These are phyloP conservation scores for Bucco capensis DNA, from an alignment of 2,113 vertebrate genomes.

Conservation along the genomic window DNA sequence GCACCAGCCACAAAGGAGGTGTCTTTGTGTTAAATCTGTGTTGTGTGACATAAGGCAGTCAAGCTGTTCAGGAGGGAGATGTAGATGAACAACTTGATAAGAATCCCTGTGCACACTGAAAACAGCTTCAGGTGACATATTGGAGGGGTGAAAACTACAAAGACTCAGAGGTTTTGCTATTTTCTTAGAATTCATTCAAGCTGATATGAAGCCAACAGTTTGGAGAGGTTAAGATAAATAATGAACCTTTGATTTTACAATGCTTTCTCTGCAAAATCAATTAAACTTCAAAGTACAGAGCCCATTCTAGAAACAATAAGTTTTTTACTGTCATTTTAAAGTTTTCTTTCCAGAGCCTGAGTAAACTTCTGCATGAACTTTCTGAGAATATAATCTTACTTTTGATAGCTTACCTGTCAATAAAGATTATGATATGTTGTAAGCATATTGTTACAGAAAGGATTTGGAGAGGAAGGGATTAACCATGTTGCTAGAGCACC, in stretches of 20 bases:
- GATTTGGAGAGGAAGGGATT: not conserved
- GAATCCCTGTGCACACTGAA: not conserved
- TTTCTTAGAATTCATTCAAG: not conserved
- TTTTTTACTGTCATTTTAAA: not conserved
- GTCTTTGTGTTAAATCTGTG: not conserved
- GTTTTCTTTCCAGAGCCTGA: not conserved
- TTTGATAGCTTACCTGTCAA: not conserved
- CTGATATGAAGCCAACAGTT: not conserved
- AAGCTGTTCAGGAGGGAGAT: not conserved
- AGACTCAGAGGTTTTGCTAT: not conserved
- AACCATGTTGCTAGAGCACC: not conserved
- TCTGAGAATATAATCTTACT: not conserved
- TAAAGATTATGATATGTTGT: not conserved
- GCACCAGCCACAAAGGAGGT: not conserved
- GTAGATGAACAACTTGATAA: not conserved
- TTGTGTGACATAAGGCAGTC: not conserved
- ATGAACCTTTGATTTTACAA: not conserved
- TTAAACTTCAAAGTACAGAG: not conserved
- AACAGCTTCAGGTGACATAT: not conserved
- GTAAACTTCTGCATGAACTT: not conserved
- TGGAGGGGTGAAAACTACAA: not conserved
- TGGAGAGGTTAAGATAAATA: not conserved
- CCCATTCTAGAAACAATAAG: not conserved
- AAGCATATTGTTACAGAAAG: not conserved
- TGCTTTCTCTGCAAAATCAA: not conserved